Base-by-base conservation (phyloP, 2,797 vertebrate species). In the Danio jaintianensis region DNA sequence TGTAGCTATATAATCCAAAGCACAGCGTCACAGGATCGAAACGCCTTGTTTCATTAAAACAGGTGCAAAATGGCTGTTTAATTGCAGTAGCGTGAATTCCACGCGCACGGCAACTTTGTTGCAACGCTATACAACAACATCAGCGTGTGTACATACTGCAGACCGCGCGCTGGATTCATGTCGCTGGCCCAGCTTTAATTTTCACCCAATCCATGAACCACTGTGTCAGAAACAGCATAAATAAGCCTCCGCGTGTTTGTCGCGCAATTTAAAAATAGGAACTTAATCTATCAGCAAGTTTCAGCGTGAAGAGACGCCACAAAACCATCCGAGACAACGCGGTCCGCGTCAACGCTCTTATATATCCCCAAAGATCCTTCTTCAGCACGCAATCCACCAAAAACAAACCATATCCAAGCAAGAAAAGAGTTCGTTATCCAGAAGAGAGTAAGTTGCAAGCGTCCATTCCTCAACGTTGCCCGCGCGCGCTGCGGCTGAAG, bases 21-120 rank as follows among this genome's bases (percentile, higher is more conserved):
- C 88, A 86, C 87, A 52, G 85, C 86, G 73, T 86, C 63, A 71
- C 78, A 64, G 74, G 86, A 90, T 90, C 91, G 89, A 92, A 89
- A 90, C 90, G 87, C 16, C 85, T 78, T 43, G 74, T 63, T 90
- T 88, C 87, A 88, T 84, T 8, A 85, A 92, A 83, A 88, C 90
- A 92, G 93, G 91, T 92, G 92, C 90, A 92, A 92, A 91, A 89
- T 88, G 84, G 89, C 64, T 48, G 86, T 89, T 88, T 72, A 83
- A 89, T 90, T 85, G 18, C 80, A 86, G 92, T 90, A 79, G 66
- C 88, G 81, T 87, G 88, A 87, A 84, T 88, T 81, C 86, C 90
- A 82, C 88, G 86, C 89, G 91, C 92, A 88, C 87, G 80, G 91
- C 71, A 96, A 96, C 95, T 96, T 95, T 94, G 90, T 92, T 88